Evolutionary conservation across 2,888 invertebrate genomes (phyloP).

Genomic region (Loripinus fragilis): DNA sequence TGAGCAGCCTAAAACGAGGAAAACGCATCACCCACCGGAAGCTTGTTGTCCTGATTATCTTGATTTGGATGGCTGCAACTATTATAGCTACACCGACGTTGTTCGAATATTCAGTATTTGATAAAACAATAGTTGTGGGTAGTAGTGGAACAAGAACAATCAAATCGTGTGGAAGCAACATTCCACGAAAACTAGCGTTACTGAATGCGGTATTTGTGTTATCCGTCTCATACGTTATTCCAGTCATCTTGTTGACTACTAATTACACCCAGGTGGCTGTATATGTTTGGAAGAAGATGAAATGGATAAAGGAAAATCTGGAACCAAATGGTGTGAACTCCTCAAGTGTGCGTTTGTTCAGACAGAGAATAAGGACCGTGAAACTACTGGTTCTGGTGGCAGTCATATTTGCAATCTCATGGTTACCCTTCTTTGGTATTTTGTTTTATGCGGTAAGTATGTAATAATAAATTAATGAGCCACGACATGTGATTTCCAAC

Average conservation of each 20-base stretch:
- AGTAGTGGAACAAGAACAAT: too few relatives aligned
- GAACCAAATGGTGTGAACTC: neutral
- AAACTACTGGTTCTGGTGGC: conserved; percentile 70
- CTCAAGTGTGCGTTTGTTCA: conserved; percentile 35
- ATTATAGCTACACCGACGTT: neutral
- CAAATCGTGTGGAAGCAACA: too few relatives aligned
- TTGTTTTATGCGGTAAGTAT: conserved; percentile 65
- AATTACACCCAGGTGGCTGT: conserved; percentile 49
- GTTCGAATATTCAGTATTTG: neutral
- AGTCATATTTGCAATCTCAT: conserved; percentile 68
- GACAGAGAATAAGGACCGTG: conserved; percentile 60
- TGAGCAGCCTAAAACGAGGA: neutral
- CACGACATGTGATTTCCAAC: too few relatives aligned
- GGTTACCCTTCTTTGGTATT: conserved; percentile 70
- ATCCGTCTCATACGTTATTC: conserved; percentile 63
- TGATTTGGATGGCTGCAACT: neutral
- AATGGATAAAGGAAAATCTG: conserved; percentile 17
- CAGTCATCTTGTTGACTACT: conserved; percentile 52
- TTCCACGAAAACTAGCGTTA: neutral
- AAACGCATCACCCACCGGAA: neutral
- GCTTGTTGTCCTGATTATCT: neutral
- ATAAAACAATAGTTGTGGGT: neutral
- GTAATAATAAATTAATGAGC: too few relatives aligned
- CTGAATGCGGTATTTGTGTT: conserved; percentile 63
- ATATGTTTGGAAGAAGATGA: conserved; percentile 41